A percentile compares a stretch with the other conserved stretches of the same genome.
Evolutionary conservation across 2,797 vertebrate genomes (phyloP).

Genomic region (Limosa lapponica): DNA sequence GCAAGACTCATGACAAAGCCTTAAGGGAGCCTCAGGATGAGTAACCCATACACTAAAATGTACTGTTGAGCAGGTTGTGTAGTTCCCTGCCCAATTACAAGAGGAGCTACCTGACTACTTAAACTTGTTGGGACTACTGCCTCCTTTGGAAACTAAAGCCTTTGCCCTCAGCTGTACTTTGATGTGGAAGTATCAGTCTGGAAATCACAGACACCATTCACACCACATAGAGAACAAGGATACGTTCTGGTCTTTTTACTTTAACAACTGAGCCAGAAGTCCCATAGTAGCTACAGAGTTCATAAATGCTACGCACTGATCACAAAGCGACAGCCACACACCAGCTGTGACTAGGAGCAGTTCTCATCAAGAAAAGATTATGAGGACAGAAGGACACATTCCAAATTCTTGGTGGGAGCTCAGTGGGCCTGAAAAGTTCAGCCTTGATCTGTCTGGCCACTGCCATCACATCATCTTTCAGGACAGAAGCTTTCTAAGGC

Average conservation of each 20-base stretch:
- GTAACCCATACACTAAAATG: not conserved
- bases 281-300: not conserved
- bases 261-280: not conserved
- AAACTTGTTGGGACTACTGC: not conserved
- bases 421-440: not conserved
- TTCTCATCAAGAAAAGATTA: not conserved
- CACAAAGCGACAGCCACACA: not conserved
- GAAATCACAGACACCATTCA: not conserved
- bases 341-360: not conserved
- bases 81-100: not conserved
- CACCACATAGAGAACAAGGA: not conserved
- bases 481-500: not conserved
- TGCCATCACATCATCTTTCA: not conserved
- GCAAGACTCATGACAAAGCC: not conserved
- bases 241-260: not conserved
- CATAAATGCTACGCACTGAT: not conserved
- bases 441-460: not conserved
- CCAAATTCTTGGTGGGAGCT: not conserved
- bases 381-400: not conserved
- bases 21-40: not conserved
- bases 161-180: not conserved
- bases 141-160: not conserved
- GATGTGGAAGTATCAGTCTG: not conserved
- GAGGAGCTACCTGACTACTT: not conserved
- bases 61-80: rapidly evolving